phyloP scores from a whole-genome alignment of 2,888 invertebrate species.

The Agrotis ipsilon region DNA sequence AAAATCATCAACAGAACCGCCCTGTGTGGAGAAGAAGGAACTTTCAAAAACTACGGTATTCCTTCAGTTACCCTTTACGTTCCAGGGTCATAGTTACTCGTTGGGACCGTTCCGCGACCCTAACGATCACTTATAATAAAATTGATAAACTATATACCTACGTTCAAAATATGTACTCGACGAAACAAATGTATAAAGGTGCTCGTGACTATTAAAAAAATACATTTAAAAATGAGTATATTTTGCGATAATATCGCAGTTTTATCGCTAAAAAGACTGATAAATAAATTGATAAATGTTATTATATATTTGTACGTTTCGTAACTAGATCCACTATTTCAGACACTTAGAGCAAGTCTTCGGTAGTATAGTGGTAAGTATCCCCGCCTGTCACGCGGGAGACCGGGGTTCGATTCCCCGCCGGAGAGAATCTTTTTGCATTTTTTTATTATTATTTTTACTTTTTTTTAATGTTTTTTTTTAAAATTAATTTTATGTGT shows the following conservation, averaged over 20 bases:
- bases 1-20: too few relatives aligned
- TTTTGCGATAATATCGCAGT: not conserved
- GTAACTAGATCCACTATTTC: slow-evolving; percentile 30
- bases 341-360: slow-evolving; percentile 72
- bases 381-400: slow-evolving; percentile 92
- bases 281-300: not conserved
- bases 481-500: not conserved
- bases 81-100: too few relatives aligned
- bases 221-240: too few relatives aligned
- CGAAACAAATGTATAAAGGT: not conserved
- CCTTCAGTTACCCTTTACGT: too few relatives aligned
- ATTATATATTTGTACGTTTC: not conserved
- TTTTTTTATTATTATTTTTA: too few relatives aligned
- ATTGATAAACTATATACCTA: not conserved
- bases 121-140: too few relatives aligned
- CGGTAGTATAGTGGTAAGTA: slow-evolving; percentile 92
- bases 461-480: too few relatives aligned
- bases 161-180: too few relatives aligned
- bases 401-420: slow-evolving; percentile 92
- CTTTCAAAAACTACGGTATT: too few relatives aligned
- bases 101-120: too few relatives aligned
- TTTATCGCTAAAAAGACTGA: slow-evolving; percentile 1
- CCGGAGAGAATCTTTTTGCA: slow-evolving; percentile 81
- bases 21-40: too few relatives aligned
- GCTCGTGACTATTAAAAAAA: too few relatives aligned